Conservation (phyloP, 2,797 vertebrate species). For the Knipowitschia caucasica region DNA sequence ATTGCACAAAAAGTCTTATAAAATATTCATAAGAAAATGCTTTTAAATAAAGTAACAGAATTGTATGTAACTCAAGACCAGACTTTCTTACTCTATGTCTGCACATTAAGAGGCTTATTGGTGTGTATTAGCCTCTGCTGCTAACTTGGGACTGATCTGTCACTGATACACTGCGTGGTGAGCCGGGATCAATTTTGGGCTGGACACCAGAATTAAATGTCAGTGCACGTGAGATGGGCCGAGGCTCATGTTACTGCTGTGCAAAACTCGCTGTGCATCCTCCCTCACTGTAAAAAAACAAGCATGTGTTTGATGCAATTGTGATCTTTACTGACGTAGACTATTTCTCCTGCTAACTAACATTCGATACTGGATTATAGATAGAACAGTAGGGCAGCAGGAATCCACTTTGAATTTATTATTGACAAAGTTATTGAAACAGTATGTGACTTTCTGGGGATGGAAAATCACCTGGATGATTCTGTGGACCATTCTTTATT, state of each 20-base stretch:
- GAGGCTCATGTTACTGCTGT: slow-evolving; percentile 23
- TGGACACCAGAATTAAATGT: slow-evolving; percentile 48
- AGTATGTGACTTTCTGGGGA: too few relatives aligned
- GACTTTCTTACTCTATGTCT: too few relatives aligned
- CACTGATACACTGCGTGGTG: slow-evolving; percentile 57
- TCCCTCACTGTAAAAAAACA: slow-evolving; percentile 5
- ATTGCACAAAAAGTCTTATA: too few relatives aligned
- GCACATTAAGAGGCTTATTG: slow-evolving; percentile 65
- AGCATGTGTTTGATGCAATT: not conserved
- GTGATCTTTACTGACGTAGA: not conserved
- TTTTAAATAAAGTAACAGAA: too few relatives aligned
- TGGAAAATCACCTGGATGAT: too few relatives aligned
- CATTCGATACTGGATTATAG: too few relatives aligned
- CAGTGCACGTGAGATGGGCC: slow-evolving; percentile 33
- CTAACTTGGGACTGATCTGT: slow-evolving; percentile 61
- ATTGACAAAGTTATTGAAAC: too few relatives aligned
- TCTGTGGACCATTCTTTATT: too few relatives aligned
- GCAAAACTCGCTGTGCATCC: slow-evolving; percentile 10
- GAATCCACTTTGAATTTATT: too few relatives aligned
- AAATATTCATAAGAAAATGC: too few relatives aligned
- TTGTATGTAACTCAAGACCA: too few relatives aligned
- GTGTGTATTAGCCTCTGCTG: slow-evolving; percentile 54
- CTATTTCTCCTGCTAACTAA: not conserved
- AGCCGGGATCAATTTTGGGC: slow-evolving; percentile 48
- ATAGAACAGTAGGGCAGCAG: too few relatives aligned